Evolutionary conservation across 2,888 invertebrate species (phyloP).

Genomic region (Meta bourneti): DNA sequence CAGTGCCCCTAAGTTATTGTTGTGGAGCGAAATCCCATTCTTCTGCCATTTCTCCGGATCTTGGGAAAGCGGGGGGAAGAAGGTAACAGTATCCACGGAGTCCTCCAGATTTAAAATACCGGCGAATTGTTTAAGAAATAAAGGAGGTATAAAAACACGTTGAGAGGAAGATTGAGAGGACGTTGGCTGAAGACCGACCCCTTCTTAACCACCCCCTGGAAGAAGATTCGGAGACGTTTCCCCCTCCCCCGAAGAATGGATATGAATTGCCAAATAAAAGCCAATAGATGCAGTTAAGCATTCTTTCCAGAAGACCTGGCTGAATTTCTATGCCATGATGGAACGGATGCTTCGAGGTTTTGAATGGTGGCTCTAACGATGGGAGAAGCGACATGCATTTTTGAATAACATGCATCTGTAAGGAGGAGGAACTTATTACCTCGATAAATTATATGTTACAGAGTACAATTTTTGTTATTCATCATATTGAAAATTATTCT

Average conservation of each 20-base stretch:
- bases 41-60: constrained; percentile 54
- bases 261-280: constrained; percentile 69
- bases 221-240: constrained; percentile 40
- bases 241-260: constrained; percentile 29
- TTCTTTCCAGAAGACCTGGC: not conserved
- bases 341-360: not conserved
- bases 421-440: too few relatives aligned
- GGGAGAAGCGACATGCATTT: not conserved
- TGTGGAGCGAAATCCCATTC: constrained; percentile 57
- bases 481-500: too few relatives aligned
- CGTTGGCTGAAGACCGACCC: not conserved
- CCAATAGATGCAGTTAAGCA: constrained; percentile 22
- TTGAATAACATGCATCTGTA: too few relatives aligned
- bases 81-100: constrained; percentile 41
- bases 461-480: too few relatives aligned
- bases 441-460: too few relatives aligned
- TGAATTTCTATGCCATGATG: not conserved
- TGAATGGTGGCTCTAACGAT: not conserved
- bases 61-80: constrained; percentile 25
- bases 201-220: constrained; percentile 2
- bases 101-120: constrained; percentile 63
- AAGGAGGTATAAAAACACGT: constrained; percentile 50
- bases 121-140: constrained; percentile 68
- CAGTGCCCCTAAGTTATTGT: constrained; percentile 68
- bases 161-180: constrained; percentile 45